Evolutionary conservation across 2,888 invertebrate genomes (phyloP).

Genomic region (Monoplex corrugatus): DNA sequence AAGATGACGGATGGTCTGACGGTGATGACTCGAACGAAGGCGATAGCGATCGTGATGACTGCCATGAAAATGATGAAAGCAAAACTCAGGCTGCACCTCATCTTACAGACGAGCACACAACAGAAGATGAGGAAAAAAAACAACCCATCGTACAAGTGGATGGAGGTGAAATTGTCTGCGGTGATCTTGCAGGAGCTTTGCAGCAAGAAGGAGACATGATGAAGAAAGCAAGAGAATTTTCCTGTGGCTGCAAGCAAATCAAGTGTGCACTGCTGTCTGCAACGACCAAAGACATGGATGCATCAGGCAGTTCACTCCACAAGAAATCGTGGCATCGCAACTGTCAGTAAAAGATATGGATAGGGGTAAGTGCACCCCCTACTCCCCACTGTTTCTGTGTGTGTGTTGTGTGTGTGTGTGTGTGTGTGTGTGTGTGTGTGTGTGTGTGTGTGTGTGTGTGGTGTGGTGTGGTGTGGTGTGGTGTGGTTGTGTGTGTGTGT

Average conservation of each 20-base stretch:
- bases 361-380: neutral
- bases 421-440: neutral
- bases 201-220: neutral
- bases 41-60: too few species aligned
- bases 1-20: too few species aligned
- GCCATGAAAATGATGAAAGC: too few species aligned
- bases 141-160: neutral
- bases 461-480: neutral
- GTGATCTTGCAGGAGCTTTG: neutral
- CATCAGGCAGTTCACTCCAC: neutral
- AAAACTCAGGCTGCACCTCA: too few species aligned
- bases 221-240: neutral
- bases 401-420: neutral
- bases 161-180: neutral
- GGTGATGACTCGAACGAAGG: too few species aligned
- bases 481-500: neutral
- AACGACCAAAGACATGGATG: neutral
- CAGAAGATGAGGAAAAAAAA: neutral
- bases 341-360: constrained; percentile 4
- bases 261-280: neutral
- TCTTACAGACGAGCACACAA: too few species aligned
- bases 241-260: neutral
- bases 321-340: neutral
- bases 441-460: neutral
- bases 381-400: neutral